Base-by-base conservation (phyloP, 2,797 vertebrate genomes). In the Megaceryle alcyon region DNA sequence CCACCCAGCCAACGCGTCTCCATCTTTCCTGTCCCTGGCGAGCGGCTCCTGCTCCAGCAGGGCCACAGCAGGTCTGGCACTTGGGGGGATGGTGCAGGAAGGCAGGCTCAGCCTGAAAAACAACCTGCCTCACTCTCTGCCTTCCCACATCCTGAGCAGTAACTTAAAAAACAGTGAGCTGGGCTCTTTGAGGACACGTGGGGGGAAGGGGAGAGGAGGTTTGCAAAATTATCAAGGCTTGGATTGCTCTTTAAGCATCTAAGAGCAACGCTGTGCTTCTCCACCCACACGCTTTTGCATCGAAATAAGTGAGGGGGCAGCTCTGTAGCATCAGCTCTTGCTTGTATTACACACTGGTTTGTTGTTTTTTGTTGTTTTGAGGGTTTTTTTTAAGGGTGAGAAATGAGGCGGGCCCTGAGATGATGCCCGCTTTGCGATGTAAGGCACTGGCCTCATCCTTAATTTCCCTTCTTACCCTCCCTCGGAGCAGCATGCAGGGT, bases 101-200 rank as follows among this genome's bases (percentile, higher is more conserved):
- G 71, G 33, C 37, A 64, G 41, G 29, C 79, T 68, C n/a, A 64
- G 88, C 82, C 76, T 80, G 76, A 37, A 68, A 79, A 86, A 26
- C 72, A 80, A 28, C 61, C 35, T 0, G 0, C 60, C 79, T 72
- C 0, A 0, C 8, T 1, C 53, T 22, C 59, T 80, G 6, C 80
- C 65, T 88, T 78, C 88, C 93, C 88, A 88, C 94, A 90, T 92
- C 86, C 88, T 75, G 86, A 83, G 80, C 88, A 68, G 61, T 8
- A 23, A 41, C 72, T 70, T 1, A 12, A 25, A 70, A 76, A 90
- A 26, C 72, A 64, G 19, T 0, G 0, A 49, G n/a, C 80, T 25
- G 54, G 60, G 82, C 31, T 83, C 54, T 96, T 41, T 83, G 83
- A 88, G 92, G 88, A 86, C 80, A 71, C 1, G 0, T 7, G 7